A percentile compares a stretch with the other conserved stretches of the same genome.
phyloP scores from a whole-genome alignment of 1,140 invertebrate genomes.

The Lasioglossum baleicum region DNA sequence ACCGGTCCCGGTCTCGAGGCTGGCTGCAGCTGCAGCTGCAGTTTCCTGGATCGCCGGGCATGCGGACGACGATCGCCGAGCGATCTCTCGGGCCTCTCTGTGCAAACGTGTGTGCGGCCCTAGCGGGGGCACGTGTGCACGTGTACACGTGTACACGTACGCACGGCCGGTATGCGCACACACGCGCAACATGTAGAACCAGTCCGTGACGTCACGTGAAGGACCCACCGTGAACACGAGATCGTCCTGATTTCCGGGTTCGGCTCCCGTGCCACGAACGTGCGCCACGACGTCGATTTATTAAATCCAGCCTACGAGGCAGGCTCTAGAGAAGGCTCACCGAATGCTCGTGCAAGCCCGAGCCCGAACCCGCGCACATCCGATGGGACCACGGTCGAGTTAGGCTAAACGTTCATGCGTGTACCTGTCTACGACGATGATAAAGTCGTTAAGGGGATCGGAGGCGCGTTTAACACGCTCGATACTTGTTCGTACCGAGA shows the following conservation, averaged over 20 bases:
- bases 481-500: not conserved
- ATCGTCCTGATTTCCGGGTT: constrained; percentile 60
- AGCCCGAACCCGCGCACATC: not conserved
- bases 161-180: constrained; percentile 13
- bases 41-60: constrained; percentile 49
- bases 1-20: constrained; percentile 19
- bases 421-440: constrained; percentile 32
- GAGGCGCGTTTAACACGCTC: constrained; percentile 10
- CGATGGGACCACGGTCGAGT: not conserved
- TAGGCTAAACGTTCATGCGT: constrained; percentile 19
- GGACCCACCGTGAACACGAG: constrained; percentile 46
- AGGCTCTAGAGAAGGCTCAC: no score
- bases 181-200: constrained; percentile 41
- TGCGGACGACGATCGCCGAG: constrained; percentile 7
- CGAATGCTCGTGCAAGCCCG: no score
- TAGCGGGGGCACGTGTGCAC: not conserved
- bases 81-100: not conserved
- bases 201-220: constrained; percentile 54
- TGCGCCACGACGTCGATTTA: constrained; percentile 48
- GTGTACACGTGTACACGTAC: constrained; percentile 8
- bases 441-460: constrained; percentile 29
- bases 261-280: constrained; percentile 45
- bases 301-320: constrained; percentile 33
- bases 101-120: not conserved
- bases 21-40: constrained; percentile 49